Percentiles rank a stretch among this genome's conserved stretches.
phyloP scores from a whole-genome alignment of 2,113 vertebrate species.

The Rostratula benghalensis region DNA sequence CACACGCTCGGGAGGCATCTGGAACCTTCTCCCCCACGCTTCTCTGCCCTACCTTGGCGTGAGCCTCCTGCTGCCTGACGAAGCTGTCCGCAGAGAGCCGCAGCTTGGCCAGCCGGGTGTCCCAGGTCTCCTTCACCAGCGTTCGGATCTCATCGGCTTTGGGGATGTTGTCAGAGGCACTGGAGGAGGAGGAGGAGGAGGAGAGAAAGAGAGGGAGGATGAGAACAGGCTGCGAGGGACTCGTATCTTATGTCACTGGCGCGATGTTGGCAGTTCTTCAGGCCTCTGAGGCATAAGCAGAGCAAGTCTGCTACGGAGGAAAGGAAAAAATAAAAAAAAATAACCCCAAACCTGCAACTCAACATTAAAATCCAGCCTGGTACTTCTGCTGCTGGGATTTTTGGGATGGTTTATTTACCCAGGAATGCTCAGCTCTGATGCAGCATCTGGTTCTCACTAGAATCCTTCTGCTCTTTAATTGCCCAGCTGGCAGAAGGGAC shows the following conservation, averaged over 20 bases:
- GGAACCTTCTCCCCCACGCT: neutral
- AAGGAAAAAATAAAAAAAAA: neutral
- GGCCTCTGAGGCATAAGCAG: neutral
- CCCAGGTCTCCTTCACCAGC: constrained; percentile 95
- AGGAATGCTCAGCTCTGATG: neutral
- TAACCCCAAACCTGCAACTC: neutral
- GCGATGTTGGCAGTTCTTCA: rapidly evolving
- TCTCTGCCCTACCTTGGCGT: constrained; percentile 85
- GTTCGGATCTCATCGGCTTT: constrained; percentile 94
- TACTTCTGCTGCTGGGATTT: neutral
- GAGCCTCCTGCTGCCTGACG: constrained; percentile 89
- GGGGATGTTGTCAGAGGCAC: constrained; percentile 94
- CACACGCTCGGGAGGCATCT: neutral
- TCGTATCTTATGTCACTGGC: neutral
- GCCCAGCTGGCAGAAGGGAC: neutral
- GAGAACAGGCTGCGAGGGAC: neutral
- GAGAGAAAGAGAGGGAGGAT: neutral
- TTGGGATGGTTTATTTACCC: neutral
- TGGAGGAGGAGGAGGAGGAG: neutral
- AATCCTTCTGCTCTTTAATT: constrained; percentile 23
- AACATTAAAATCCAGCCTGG: neutral
- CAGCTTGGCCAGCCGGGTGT: constrained; percentile 93
- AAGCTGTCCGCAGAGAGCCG: constrained; percentile 94
- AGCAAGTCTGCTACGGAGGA: neutral
- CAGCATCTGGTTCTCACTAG: constrained; percentile 26